Percentiles rank a stretch among this genome's conserved stretches.
These are phyloP conservation scores for Sycon ciliatum DNA, from an alignment of 37 sponge, comb jelly and placozoan genomes.

Conservation along the genomic window DNA sequence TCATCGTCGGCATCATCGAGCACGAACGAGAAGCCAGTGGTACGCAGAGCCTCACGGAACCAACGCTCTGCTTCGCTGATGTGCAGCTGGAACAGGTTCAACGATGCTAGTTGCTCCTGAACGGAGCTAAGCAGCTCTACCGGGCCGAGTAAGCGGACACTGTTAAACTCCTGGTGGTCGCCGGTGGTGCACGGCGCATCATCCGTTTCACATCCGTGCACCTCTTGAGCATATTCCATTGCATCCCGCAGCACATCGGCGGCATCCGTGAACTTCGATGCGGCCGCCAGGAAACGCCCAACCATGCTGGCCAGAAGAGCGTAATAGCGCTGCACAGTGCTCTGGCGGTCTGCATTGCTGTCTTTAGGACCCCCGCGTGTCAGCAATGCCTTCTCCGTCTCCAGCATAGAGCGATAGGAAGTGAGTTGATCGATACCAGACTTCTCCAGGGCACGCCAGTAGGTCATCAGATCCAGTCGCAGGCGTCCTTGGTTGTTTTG, in stretches of 20 bases:
- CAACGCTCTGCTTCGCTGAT: slow-evolving; percentile 1
- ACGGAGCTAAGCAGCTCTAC: too few relatives aligned
- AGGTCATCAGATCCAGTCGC: not conserved
- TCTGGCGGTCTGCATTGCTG: not conserved
- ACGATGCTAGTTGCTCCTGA: too few relatives aligned
- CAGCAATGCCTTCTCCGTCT: not conserved
- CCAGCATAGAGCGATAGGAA: not conserved
- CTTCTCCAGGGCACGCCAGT: not conserved
- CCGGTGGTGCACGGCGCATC: too few relatives aligned
- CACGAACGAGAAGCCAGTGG: too few relatives aligned
- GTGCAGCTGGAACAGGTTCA: too few relatives aligned
- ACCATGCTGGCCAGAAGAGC: not conserved
- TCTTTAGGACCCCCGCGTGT: not conserved
- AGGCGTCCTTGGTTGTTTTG: not conserved
- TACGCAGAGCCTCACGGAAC: not conserved
- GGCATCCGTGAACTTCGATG: not conserved
- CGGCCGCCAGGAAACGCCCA: not conserved
- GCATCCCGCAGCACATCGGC: not conserved
- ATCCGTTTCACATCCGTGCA: too few relatives aligned
- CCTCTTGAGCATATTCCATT: not conserved
- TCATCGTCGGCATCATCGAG: not conserved
- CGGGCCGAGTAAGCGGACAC: too few relatives aligned
- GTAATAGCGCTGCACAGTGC: not conserved
- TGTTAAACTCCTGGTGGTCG: too few relatives aligned
- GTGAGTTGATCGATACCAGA: not conserved